These are phyloP conservation scores for Lepidonotus clava DNA, from an alignment of 2,888 invertebrate species.

Conservation along the genomic window DNA sequence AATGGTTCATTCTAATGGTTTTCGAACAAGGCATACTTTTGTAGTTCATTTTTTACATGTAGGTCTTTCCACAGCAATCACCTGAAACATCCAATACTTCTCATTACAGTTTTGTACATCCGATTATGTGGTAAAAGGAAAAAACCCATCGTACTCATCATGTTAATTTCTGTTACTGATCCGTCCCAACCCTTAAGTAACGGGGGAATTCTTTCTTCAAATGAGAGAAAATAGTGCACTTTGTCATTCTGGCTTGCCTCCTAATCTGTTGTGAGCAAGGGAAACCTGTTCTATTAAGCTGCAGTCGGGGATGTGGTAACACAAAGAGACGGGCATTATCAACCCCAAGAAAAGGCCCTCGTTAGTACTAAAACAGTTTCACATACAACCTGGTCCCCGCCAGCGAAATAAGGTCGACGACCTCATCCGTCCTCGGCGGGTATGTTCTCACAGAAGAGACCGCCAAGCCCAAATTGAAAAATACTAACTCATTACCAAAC, in stretches of 20 bases:
- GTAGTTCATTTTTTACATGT: too few species aligned
- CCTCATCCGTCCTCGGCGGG: slow-evolving; percentile 34
- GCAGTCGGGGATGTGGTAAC: neutral
- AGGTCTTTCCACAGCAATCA: too few species aligned
- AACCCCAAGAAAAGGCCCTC: slow-evolving; percentile 2
- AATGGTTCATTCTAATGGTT: too few species aligned
- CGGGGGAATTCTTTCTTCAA: too few species aligned
- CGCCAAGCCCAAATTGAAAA: slow-evolving; percentile 48
- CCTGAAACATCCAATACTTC: too few species aligned
- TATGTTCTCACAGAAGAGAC: neutral
- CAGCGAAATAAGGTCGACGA: slow-evolving; percentile 17
- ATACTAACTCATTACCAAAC: slow-evolving; percentile 54
- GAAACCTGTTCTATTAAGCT: neutral
- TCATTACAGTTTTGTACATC: too few species aligned
- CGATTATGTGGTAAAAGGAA: too few species aligned
- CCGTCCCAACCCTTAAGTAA: too few species aligned
- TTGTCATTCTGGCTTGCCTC: neutral
- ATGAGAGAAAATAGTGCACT: too few species aligned
- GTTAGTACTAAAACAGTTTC: slow-evolving; percentile 20
- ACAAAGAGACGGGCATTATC: neutral
- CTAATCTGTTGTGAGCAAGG: neutral
- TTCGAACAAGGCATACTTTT: too few species aligned
- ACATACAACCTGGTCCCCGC: slow-evolving; percentile 13
- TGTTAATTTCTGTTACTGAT: too few species aligned
- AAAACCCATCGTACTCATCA: too few species aligned